These are phyloP conservation scores for Phortica okadai DNA, from an alignment of 2,888 invertebrate genomes.

Conservation along the genomic window DNA sequence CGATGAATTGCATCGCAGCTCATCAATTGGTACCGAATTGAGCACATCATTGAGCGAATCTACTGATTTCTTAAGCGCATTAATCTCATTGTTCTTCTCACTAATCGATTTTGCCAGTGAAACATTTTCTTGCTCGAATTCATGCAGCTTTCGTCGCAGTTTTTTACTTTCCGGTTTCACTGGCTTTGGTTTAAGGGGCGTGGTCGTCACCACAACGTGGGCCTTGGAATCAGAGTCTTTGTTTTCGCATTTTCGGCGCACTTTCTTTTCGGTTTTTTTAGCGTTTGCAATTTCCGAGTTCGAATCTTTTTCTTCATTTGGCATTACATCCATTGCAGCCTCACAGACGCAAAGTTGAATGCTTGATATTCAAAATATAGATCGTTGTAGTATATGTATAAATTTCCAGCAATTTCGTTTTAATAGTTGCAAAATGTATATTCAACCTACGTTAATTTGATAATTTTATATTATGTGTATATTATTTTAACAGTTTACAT, in stretches of 20 bases:
- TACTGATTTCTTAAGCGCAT: conserved; percentile 67
- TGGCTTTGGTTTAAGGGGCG: conserved; percentile 38
- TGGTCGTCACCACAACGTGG: conserved; percentile 52
- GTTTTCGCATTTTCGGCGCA: conserved; percentile 16
- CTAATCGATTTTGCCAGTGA: conserved; percentile 61
- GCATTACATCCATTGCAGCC: conserved; percentile 61
- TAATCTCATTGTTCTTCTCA: conserved; percentile 69
- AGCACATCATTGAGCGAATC: conserved; percentile 70
- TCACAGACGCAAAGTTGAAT: not conserved
- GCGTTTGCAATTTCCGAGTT: not conserved
- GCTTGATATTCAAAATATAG: conserved; percentile 6
- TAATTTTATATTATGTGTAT: not conserved
- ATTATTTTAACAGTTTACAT: not conserved
- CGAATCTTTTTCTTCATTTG: conserved; percentile 44
- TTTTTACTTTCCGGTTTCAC: conserved; percentile 51
- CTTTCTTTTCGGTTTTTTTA: conserved; percentile 26
- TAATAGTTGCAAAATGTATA: not conserved
- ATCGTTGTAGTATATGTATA: not conserved
- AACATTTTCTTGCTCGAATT: conserved; percentile 64
- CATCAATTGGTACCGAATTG: conserved; percentile 71
- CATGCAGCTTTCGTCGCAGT: conserved; percentile 64
- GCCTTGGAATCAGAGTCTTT: conserved; percentile 11
- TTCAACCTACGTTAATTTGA: conserved; percentile 8
- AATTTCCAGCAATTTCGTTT: not conserved
- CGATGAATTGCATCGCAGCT: conserved; percentile 70